Evolutionary conservation across 64 coral and sea anemone genomes (phyloP).

Genomic region (Montipora sp.): DNA sequence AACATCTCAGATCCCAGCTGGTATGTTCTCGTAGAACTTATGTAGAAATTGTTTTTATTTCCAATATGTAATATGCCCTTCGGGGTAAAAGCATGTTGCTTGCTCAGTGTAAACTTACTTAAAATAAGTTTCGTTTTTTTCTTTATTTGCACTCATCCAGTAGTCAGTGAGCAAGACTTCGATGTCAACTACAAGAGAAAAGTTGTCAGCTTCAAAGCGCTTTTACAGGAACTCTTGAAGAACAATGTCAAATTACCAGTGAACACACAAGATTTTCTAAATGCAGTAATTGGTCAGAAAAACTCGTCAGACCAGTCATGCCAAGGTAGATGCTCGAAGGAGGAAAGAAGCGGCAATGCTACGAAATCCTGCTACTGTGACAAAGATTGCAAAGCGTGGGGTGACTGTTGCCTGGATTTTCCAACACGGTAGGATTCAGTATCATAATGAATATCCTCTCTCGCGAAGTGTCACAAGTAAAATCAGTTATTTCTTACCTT

Average conservation of each 20-base stretch:
- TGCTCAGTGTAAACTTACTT: background rate
- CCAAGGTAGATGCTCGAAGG: background rate
- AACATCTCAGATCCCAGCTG: background rate
- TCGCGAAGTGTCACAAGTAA: too few species aligned
- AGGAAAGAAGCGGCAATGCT: background rate
- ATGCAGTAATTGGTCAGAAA: background rate
- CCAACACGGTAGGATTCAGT: background rate
- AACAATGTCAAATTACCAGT: constrained; percentile 1
- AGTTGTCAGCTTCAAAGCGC: background rate
- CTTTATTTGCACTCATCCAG: background rate
- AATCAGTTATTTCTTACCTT: too few species aligned
- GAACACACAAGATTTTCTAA: background rate
- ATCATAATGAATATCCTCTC: background rate
- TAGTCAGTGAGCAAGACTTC: background rate
- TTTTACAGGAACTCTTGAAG: background rate
- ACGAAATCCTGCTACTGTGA: constrained; percentile 3
- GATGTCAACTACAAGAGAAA: constrained; percentile 1
- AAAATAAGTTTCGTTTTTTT: background rate
- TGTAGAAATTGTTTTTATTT: background rate
- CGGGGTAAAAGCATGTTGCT: background rate
- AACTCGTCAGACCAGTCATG: background rate
- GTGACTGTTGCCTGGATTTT: constrained; percentile 30
- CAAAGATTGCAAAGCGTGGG: constrained; percentile 7
- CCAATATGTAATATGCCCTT: background rate
- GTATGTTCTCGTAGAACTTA: background rate